A percentile compares a stretch with the other conserved stretches of the same genome.
phyloP scores from a whole-genome alignment of 1,140 invertebrate species.

The Philaenus spumarius region DNA sequence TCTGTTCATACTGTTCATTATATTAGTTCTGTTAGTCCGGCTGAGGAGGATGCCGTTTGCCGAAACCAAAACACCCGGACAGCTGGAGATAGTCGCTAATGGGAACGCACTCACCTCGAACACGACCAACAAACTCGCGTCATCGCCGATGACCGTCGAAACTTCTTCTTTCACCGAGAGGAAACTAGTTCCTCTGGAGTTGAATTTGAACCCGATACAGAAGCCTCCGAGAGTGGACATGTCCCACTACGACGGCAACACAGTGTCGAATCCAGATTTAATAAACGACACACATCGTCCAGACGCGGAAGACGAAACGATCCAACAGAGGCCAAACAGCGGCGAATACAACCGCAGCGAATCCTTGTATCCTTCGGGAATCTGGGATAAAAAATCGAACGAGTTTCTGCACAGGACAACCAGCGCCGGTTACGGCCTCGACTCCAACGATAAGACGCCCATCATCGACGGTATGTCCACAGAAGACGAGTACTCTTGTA shows the following conservation, averaged over 20 bases:
- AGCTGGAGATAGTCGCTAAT: conserved; percentile 45
- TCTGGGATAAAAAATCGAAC: conserved; percentile 49
- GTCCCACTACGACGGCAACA: neutral
- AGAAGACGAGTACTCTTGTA: conserved; percentile 42
- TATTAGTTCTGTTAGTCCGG: conserved; percentile 63
- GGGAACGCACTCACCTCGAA: conserved; percentile 10
- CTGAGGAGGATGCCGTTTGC: conserved; percentile 59
- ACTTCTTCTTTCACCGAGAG: conserved; percentile 22
- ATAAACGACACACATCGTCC: conserved; percentile 61
- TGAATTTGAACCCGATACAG: conserved; percentile 51
- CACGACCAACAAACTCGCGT: neutral
- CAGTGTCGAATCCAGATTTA: conserved; percentile 65
- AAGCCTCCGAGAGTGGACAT: conserved; percentile 18
- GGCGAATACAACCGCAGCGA: conserved; percentile 58
- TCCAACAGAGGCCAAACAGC: conserved; percentile 38
- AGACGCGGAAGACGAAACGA: conserved; percentile 17
- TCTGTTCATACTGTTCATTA: conserved; percentile 63
- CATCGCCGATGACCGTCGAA: conserved; percentile 21
- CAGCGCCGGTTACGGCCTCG: conserved; percentile 45
- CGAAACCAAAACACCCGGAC: conserved; percentile 65
- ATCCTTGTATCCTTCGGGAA: conserved; percentile 58
- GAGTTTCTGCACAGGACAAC: conserved; percentile 46
- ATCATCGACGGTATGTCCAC: conserved; percentile 57
- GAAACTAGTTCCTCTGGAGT: conserved; percentile 50
- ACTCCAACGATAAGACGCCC: conserved; percentile 64